Base-by-base conservation (phyloP, 2,113 vertebrate genomes). In the Ranitomeya imitator region DNA sequence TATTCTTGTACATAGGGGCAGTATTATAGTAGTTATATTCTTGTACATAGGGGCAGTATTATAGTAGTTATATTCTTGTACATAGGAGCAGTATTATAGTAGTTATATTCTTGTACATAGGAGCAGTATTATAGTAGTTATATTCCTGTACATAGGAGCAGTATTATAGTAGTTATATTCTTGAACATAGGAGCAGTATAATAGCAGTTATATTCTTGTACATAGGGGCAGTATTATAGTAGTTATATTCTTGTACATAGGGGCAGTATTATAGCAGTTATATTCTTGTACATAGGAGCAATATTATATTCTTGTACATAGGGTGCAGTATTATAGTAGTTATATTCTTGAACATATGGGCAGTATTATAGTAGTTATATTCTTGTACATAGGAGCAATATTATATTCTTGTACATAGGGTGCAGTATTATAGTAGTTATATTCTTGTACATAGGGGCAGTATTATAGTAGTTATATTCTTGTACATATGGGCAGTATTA, bases 351-450 rank as follows among this genome's bases (percentile, higher is more conserved):
- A 23, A 67, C 21, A 67, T 67, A 67, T 21, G 63, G 19, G 73
- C 45, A 76, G 73, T 76, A 76, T 51, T 76, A 76, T 21, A 51
- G 45, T 52, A 52, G 37, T 52, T 76, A 76, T 76, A 76, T 52
- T 76, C 45, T 52, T 76, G 73, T 51, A 76, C 18, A 52, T 76
- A 21, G 16, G 73, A 45, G 71, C n/a, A n/a, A n/a, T n/a, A n/a
- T n/a, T n/a, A n/a, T n/a, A n/a, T n/a, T n/a, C n/a, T n/a, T n/a
- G n/a, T n/a, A n/a, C n/a, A n/a, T n/a, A n/a, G n/a, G n/a, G n/a
- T n/a, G n/a, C 16, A 74, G 71, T 74, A 74, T 76, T 76, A 76
- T 76, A 21, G 37, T 52, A 76, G 73, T 52, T 76, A 76, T 21
- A 52, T 52, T 52, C 31, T 10, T 74, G 31, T 74, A 45, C 15